Conservation (phyloP, 2,113 vertebrate genomes). For the Alligator sinensis region DNA sequence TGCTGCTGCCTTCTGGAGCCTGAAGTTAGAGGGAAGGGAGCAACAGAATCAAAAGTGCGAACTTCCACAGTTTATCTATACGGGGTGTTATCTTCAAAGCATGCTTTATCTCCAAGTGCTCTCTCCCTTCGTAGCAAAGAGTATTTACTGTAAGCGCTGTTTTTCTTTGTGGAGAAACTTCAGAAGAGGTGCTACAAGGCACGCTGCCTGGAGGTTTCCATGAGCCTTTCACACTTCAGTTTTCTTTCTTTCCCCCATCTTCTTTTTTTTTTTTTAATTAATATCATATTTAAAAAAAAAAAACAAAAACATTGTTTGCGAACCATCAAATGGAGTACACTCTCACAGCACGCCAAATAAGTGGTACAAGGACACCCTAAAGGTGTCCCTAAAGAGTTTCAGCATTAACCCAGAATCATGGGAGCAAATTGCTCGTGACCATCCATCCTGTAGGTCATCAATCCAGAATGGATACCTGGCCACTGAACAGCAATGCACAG, state of each 20-base stretch:
- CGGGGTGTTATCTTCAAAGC: background rate
- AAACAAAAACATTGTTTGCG: too few species aligned
- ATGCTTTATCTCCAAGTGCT: background rate
- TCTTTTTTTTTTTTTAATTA: background rate
- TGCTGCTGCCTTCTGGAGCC: background rate
- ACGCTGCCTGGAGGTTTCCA: background rate
- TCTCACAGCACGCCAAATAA: too few species aligned
- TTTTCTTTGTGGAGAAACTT: background rate
- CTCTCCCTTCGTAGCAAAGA: background rate
- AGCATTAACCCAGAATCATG: background rate
- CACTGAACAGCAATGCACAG: too few species aligned
- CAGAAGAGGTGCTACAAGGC: background rate
- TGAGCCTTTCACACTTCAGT: fast-evolving
- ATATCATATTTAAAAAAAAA: too few species aligned
- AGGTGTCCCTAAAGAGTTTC: background rate
- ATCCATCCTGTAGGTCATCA: too few species aligned
- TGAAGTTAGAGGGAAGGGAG: background rate
- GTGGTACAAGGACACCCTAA: too few species aligned
- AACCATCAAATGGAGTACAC: too few species aligned
- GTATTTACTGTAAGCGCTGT: background rate
- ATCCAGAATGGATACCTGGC: too few species aligned
- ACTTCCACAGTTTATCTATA: too few species aligned
- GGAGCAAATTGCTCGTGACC: too few species aligned
- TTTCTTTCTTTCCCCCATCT: background rate
- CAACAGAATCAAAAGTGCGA: background rate